Conservation (phyloP, 92 coral and sea anemone genomes). For the Palythoa caribaeorum region DNA sequence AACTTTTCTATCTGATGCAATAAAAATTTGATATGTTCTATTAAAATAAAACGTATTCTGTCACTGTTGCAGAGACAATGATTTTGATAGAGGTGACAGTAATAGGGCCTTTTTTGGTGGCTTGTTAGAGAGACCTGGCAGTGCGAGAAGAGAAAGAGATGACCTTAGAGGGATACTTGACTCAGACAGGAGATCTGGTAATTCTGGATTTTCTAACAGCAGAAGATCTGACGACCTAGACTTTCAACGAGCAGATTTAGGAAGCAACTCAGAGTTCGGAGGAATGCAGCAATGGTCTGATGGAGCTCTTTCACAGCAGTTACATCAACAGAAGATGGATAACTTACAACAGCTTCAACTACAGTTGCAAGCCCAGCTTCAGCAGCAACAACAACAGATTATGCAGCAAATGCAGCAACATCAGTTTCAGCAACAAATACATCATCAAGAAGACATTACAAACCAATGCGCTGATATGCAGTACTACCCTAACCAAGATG, state of each 20-base stretch:
- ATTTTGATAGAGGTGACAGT: slow-evolving; percentile 4
- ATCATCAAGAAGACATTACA: slow-evolving; percentile 24
- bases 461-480: background rate
- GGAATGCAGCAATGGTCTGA: slow-evolving; percentile 7
- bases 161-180: slow-evolving; percentile 3
- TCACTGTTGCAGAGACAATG: slow-evolving; percentile 8
- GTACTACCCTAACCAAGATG: slow-evolving; percentile 26
- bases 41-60: no score
- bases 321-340: slow-evolving; percentile 12
- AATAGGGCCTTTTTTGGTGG: slow-evolving; percentile 44
- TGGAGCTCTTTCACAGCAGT: background rate
- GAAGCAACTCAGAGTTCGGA: background rate
- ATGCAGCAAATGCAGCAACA: slow-evolving; percentile 44
- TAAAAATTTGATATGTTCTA: no score
- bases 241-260: background rate
- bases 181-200: slow-evolving; percentile 5
- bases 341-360: slow-evolving; percentile 34
- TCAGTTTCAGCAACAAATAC: slow-evolving; percentile 37
- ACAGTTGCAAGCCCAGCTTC: slow-evolving; percentile 41
- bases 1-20: no score
- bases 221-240: slow-evolving; percentile 1
- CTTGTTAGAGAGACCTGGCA: slow-evolving; percentile 27
- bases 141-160: slow-evolving; percentile 31
- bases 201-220: background rate
- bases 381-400: slow-evolving; percentile 40